phyloP scores from a whole-genome alignment of 1,140 invertebrate species.

The Cephus cinctus region DNA sequence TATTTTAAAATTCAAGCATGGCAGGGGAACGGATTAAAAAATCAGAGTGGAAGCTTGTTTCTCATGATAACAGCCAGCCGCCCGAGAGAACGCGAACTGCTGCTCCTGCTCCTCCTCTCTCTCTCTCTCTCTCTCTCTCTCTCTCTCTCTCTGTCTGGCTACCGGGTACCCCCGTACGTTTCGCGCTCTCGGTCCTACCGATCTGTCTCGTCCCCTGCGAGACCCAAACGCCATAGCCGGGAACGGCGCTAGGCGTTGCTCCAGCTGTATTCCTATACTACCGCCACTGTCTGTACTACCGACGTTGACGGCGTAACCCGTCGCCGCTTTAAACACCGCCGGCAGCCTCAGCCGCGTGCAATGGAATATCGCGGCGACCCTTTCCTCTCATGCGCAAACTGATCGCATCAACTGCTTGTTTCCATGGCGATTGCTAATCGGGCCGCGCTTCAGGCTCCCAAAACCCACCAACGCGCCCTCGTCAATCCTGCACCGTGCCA shows the following conservation, averaged over 20 bases:
- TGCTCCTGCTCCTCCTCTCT: slow-evolving; percentile 28
- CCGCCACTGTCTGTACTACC: too few relatives aligned
- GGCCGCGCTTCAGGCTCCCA: slow-evolving; percentile 41
- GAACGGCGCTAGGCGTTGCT: too few relatives aligned
- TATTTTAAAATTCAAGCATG: slow-evolving; percentile 55
- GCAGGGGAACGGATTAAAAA: slow-evolving; percentile 56
- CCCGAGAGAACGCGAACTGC: slow-evolving; percentile 49
- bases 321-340: too few relatives aligned
- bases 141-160: slow-evolving; percentile 29
- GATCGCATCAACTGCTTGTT: slow-evolving; percentile 62
- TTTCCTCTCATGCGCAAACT: slow-evolving; percentile 51
- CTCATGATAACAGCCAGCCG: slow-evolving; percentile 56
- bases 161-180: slow-evolving; percentile 4
- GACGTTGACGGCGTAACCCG: too few relatives aligned
- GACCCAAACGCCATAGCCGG: too few relatives aligned
- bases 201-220: too few relatives aligned
- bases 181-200: too few relatives aligned
- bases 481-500: slow-evolving; percentile 23
- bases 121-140: too few relatives aligned
- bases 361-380: slow-evolving; percentile 36
- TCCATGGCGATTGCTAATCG: slow-evolving; percentile 65
- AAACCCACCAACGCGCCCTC: slow-evolving; percentile 46
- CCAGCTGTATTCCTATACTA: too few relatives aligned
- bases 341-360: too few relatives aligned
- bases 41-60: slow-evolving; percentile 59